A percentile compares a stretch with the other conserved stretches of the same genome.
These are phyloP conservation scores for Lysandra bellargus DNA, from an alignment of 2,888 invertebrate genomes.

Conservation along the genomic window DNA sequence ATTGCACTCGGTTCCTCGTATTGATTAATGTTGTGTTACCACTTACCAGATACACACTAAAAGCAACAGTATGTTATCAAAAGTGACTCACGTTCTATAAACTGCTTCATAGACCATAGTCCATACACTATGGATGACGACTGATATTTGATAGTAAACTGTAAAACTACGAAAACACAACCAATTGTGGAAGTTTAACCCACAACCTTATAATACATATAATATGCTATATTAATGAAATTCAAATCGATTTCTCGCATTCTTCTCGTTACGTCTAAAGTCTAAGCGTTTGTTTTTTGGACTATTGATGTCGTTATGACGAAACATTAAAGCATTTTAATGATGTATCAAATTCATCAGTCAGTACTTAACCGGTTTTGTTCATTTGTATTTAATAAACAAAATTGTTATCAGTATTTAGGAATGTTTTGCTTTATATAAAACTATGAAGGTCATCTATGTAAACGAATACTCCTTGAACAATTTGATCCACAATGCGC, in stretches of 20 bases:
- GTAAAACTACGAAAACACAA: constrained; percentile 17
- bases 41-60: constrained; percentile 5
- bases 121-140: not conserved
- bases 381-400: not conserved
- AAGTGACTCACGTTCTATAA: constrained; percentile 18
- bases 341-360: not conserved
- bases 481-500: constrained; percentile 5
- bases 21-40: constrained; percentile 25
- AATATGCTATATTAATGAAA: constrained; percentile 18
- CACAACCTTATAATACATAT: not conserved
- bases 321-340: not conserved
- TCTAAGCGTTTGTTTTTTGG: constrained; percentile 13
- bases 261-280: not conserved
- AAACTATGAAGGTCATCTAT: constrained; percentile 3
- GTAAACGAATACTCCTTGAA: constrained; percentile 10
- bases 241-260: constrained; percentile 15
- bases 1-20: constrained; percentile 1
- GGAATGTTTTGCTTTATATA: not conserved
- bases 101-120: not conserved
- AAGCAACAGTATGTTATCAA: constrained; percentile 20
- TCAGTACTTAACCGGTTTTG: not conserved
- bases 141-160: not conserved
- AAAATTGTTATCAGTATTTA: not conserved
- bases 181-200: constrained; percentile 10
- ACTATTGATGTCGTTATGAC: not conserved